These are phyloP conservation scores for Pipra filicauda DNA, from an alignment of 2,113 vertebrate genomes.

Conservation along the genomic window DNA sequence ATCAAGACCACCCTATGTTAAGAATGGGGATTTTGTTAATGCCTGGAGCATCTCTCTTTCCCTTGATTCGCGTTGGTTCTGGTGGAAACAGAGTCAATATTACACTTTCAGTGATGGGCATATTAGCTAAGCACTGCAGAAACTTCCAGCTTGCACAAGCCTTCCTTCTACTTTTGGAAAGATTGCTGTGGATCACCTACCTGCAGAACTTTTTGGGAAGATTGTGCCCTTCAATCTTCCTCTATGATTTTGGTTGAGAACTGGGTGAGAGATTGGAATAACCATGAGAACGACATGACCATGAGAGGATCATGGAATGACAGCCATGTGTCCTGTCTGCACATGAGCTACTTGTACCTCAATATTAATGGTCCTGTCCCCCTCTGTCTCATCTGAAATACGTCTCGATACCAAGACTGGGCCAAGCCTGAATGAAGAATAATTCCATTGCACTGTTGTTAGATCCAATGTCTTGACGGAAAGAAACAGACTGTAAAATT, in stretches of 20 bases:
- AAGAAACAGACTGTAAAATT: neutral
- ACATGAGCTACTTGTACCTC: neutral
- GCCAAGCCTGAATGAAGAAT: neutral
- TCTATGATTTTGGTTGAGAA: neutral
- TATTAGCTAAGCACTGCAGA: neutral
- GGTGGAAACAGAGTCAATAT: neutral
- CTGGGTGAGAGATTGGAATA: neutral
- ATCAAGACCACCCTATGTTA: neutral
- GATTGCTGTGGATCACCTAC: neutral
- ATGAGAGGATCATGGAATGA: too few species aligned
- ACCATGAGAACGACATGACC: neutral
- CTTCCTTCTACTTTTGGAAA: neutral
- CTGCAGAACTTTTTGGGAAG: neutral
- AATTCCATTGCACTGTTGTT: neutral
- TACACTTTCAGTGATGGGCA: neutral
- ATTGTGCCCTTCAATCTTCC: neutral
- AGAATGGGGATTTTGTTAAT: neutral
- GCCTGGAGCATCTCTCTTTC: neutral
- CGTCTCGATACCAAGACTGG: neutral
- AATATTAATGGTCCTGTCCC: neutral
- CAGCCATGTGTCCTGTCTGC: neutral
- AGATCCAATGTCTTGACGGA: neutral
- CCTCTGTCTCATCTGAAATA: neutral
- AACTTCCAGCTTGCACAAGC: neutral
- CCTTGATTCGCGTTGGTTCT: neutral